Evolutionary conservation across 2,797 vertebrate species (phyloP), one percentile per base, ranked within the genome.

Genomic region (Phoeniculus purpureus): DNA sequence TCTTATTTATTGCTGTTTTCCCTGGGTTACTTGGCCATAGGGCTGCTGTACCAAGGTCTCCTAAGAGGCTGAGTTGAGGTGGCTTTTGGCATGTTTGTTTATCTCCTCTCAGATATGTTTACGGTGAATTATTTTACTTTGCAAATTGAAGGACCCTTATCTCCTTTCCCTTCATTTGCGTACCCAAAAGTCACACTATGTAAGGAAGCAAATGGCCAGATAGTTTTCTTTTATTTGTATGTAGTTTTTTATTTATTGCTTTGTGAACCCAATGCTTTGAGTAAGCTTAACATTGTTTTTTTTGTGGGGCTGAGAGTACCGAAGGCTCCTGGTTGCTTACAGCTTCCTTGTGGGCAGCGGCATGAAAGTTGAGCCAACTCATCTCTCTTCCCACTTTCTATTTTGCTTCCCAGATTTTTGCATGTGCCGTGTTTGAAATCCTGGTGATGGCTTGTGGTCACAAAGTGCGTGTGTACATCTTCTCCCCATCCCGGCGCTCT

Each of bases 381-480:
- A 9, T 75, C 68, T 84, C 7, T 15, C 78, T 90, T 84, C 72
- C 51, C 81, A 9, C 86, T 95, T 87, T 67, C 84, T 84, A 13
- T 80, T 61, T 78, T 74, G 68, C 76, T 74, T 85, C 84, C 75
- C 84, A 65, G 82, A 81, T 90, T 94, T 94, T 91, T 87, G 60
- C 77, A 75, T 47, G 76, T 90, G 82, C 52, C 1, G 31, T 1
- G 1, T 86, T 85, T 81, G 90, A 92, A 87, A 89, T 92, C 87
- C 65, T 87, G 83, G 83, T 86, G 94, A 85, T 93, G 86, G 93
- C 88, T 91, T 91, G 94, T 84, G 94, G 90, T 92, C 94, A 71
- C 83, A 32, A 85, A 91, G 77, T 80, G 92, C 1, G 6, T 79
- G 80, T 0, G 15, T 93, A 81, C 89, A 81, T 93, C 87, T 94